These are phyloP conservation scores for Sphenopsis melanotis DNA, from an alignment of 2,797 vertebrate genomes.

Conservation along the genomic window DNA sequence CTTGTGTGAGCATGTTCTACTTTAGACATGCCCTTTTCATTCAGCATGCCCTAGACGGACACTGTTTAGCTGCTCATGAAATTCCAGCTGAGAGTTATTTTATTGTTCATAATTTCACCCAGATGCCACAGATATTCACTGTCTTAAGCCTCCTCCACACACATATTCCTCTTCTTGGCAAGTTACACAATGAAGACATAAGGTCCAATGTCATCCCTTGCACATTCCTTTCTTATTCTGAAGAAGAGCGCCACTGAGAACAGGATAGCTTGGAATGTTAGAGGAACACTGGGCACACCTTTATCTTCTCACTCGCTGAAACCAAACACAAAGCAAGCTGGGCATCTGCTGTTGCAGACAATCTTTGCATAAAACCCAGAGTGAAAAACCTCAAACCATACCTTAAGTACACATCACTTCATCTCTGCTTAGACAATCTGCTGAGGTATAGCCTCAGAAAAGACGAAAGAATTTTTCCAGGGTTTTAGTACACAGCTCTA, in stretches of 20 bases:
- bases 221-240: background rate
- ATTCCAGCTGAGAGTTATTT: conserved; percentile 4
- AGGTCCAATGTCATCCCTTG: background rate
- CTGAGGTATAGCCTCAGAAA: background rate
- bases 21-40: background rate
- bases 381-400: background rate
- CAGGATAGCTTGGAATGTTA: background rate
- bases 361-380: background rate
- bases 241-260: background rate
- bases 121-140: background rate
- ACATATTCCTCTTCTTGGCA: background rate
- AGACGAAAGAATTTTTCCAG: background rate
- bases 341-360: background rate
- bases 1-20: background rate
- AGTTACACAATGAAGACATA: background rate
- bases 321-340: background rate
- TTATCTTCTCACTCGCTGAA: background rate
- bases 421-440: background rate
- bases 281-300: background rate
- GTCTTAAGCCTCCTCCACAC: background rate
- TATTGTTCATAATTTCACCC: conserved; percentile 11
- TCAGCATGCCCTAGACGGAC: background rate
- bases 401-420: background rate
- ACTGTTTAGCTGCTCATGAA: background rate
- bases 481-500: background rate